Conservation (phyloP, 2,888 invertebrate species). For the Sabatieria punctata region DNA sequence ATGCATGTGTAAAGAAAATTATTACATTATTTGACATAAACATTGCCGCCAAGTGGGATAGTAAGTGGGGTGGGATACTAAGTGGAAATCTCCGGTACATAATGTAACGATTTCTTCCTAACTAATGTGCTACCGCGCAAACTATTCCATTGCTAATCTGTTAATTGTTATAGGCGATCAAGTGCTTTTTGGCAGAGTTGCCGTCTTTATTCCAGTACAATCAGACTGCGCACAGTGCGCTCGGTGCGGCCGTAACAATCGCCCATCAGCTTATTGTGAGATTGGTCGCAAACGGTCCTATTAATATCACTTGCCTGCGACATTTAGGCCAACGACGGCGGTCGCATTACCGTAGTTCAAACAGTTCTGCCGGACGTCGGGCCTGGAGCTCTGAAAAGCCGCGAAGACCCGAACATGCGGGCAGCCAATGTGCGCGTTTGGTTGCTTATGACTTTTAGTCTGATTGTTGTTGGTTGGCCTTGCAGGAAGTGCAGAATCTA, state of each 20-base stretch:
- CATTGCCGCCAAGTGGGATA: too few species aligned
- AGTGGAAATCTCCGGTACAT: too few species aligned
- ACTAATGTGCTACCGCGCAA: too few species aligned
- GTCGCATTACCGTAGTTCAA: slow-evolving; percentile 84
- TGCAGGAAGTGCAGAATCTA: slow-evolving; percentile 54
- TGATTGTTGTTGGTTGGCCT: slow-evolving; percentile 2
- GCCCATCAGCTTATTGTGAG: slow-evolving; percentile 72
- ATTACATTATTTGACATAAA: too few species aligned
- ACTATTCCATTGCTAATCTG: too few species aligned
- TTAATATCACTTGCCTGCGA: not conserved
- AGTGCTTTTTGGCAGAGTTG: slow-evolving; percentile 19
- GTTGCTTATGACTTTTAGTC: not conserved
- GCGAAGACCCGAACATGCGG: slow-evolving; percentile 74
- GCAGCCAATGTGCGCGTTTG: slow-evolving; percentile 42
- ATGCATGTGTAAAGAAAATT: too few species aligned
- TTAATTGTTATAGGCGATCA: slow-evolving; percentile 18
- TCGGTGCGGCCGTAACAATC: slow-evolving; percentile 80
- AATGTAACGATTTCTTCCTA: too few species aligned
- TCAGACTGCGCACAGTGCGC: slow-evolving; percentile 54
- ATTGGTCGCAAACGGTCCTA: slow-evolving; percentile 8
- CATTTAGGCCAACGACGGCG: slow-evolving; percentile 63
- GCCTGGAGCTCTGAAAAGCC: slow-evolving; percentile 63
- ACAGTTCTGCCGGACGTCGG: slow-evolving; percentile 53
- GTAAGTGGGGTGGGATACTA: too few species aligned
- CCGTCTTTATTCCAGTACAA: slow-evolving; percentile 50